A percentile compares a stretch with the other conserved stretches of the same genome.
Evolutionary conservation across 1,140 invertebrate genomes (phyloP).

Genomic region (Aphidius ervi): DNA sequence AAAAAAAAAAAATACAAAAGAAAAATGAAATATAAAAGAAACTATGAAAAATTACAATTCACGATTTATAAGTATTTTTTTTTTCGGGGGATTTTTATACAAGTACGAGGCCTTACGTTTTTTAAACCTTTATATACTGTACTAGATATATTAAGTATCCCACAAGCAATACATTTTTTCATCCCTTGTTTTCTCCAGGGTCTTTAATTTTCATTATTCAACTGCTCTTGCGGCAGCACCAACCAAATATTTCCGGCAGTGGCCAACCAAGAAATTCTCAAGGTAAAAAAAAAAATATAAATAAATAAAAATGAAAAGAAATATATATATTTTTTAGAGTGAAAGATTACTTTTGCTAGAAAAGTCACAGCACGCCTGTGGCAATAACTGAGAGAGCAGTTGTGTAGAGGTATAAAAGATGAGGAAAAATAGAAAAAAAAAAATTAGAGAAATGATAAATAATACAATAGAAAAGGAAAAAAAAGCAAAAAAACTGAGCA

Average conservation of each 20-base stretch:
- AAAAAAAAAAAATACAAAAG: neutral
- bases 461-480: neutral
- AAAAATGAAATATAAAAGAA: neutral
- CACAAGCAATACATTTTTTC: too few relatives aligned
- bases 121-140: too few relatives aligned
- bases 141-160: too few relatives aligned
- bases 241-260: neutral
- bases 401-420: too few relatives aligned
- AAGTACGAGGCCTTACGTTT: too few relatives aligned
- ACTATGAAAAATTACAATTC: neutral
- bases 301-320: neutral
- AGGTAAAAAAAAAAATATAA: neutral
- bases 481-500: constrained; percentile 3
- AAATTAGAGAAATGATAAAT: neutral
- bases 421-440: constrained; percentile 4
- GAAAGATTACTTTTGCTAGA: neutral
- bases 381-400: constrained; percentile 1
- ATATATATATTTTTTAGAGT: constrained; percentile 1
- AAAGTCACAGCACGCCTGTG: constrained; percentile 9
- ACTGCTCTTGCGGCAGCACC: neutral
- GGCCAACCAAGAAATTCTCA: neutral
- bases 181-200: constrained; percentile 9
- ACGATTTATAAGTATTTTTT: constrained; percentile 10
- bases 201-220: constrained; percentile 22
- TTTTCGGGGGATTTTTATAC: too few relatives aligned